Conservation (phyloP, 2,888 invertebrate genomes). For the Gisinianus flammeolus region DNA sequence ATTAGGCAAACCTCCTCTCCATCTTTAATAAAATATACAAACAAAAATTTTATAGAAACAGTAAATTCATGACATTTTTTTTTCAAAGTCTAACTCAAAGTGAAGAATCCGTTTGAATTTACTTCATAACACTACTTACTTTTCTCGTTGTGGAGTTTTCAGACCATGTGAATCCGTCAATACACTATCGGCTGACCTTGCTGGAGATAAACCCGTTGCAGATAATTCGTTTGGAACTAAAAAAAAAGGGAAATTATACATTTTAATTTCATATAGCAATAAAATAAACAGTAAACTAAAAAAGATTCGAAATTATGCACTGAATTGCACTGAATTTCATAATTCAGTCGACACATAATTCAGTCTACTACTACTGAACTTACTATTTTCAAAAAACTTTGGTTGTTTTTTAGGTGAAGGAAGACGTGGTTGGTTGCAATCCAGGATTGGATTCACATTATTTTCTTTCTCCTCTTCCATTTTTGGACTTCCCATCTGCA, state of each 20-base stretch:
- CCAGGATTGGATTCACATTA: constrained; percentile 41
- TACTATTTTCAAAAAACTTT: constrained; percentile 33
- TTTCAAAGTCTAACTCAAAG: too few species aligned
- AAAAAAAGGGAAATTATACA: constrained; percentile 4
- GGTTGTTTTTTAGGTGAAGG: constrained; percentile 60
- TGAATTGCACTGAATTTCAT: too few species aligned
- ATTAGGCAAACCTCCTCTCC: constrained; percentile 36
- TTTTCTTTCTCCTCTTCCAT: constrained; percentile 49
- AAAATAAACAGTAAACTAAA: neutral
- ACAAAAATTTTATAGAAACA: constrained; percentile 1
- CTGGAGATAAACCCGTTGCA: constrained; percentile 61
- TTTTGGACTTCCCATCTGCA: constrained; percentile 60
- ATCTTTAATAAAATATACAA: constrained; percentile 20
- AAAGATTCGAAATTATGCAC: neutral
- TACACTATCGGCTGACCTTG: constrained; percentile 65
- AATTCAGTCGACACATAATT: neutral
- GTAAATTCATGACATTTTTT: constrained; percentile 3
- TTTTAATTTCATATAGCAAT: constrained; percentile 6
- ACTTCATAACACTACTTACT: too few species aligned
- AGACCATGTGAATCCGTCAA: constrained; percentile 60
- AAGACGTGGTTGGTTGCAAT: constrained; percentile 61
- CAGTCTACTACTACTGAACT: neutral
- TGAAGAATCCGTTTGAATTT: too few species aligned
- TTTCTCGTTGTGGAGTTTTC: constrained; percentile 59
- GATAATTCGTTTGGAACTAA: constrained; percentile 14